Conservation (phyloP, 2,888 invertebrate genomes). For the Clitarchus hookeri region DNA sequence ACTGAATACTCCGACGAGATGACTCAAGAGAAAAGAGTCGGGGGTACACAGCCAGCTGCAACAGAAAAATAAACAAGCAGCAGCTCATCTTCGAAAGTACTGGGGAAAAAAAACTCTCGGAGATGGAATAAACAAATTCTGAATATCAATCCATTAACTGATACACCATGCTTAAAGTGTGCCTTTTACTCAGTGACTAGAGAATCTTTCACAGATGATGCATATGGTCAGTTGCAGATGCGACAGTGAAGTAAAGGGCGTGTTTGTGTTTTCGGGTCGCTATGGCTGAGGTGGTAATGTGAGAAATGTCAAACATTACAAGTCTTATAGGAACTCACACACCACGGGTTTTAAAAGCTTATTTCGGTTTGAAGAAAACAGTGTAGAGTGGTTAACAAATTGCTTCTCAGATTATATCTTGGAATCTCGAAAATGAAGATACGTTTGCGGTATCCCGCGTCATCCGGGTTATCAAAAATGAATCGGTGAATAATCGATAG, state of each 20-base stretch:
- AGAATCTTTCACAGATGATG: background rate
- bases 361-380: slow-evolving; percentile 8
- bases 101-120: too few species aligned
- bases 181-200: background rate
- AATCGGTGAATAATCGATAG: too few species aligned
- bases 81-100: too few species aligned
- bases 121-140: too few species aligned
- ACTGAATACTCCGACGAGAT: too few species aligned
- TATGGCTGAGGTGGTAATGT: background rate
- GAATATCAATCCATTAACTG: too few species aligned
- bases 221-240: background rate
- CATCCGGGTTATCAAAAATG: background rate
- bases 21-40: too few species aligned
- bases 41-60: too few species aligned
- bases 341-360: background rate
- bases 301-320: background rate
- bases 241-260: background rate
- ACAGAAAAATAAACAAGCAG: too few species aligned
- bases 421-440: background rate
- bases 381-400: background rate
- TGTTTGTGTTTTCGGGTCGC: background rate
- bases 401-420: background rate
- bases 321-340: background rate
- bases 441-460: background rate
- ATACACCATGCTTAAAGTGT: background rate